Base-by-base conservation (phyloP, 2,888 invertebrate species). In the Parnassius apollo region DNA sequence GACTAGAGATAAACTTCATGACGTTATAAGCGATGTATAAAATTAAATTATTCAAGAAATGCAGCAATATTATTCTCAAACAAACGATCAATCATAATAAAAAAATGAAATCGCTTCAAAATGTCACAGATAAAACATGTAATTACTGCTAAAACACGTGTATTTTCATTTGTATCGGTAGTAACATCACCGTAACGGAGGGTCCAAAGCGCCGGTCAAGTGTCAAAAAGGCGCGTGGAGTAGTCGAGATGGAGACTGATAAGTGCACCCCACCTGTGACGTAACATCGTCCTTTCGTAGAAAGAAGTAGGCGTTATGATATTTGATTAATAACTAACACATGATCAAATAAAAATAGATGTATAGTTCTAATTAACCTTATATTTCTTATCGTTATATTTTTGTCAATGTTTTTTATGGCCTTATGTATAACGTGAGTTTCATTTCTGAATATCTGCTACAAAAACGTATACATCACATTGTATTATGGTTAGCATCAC, bases 151-250 rank as follows among this genome's bases (percentile, higher is more conserved):
- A 82, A 82, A 85, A 87, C 85, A 86, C 80, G 82, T 87, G 88
- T 88, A 80, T 77, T 78, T 78, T 74, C 80, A 77, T 75, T 78
- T 75, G 76, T 82, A 83, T 85, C 82, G 73, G 77, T 80, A 75
- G 71, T 73, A 72, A 77, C 78, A 84, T 85, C 82, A 75, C 71
- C 75, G 70, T 72, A 70, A 69, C 66, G 69, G 66, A 69, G 78
- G 79, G 76, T 69, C 50, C 65, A 66, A 71, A 67, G 74, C 75
- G 74, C 61, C 72, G 75, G 78, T 79, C 76, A 81, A 82, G 85
- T 85, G 87, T 86, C 86, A 85, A 85, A 85, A 85, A 85, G 77
- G 80, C 82, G 81, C 79, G 81, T 83, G 79, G 80, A 86, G 82
- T 83, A 83, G 83, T 79, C 83, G 83, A 80, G 89, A 88, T 90